Conservation (phyloP, 2,113 vertebrate species). For the Tringa solitaria region DNA sequence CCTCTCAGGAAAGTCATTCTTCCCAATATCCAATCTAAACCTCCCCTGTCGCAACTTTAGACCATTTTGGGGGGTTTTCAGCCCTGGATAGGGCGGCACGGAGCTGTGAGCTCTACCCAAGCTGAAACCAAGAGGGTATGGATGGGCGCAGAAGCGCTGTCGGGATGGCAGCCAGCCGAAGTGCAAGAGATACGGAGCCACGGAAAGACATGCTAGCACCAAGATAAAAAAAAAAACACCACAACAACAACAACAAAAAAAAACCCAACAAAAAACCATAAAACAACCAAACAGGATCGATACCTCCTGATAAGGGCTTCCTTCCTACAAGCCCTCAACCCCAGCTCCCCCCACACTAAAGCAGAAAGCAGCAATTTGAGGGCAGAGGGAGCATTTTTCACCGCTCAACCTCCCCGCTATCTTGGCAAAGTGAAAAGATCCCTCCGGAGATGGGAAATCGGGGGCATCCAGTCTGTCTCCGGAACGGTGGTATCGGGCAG, state of each 20-base stretch:
- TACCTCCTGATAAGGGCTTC: not conserved
- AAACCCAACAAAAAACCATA: no score
- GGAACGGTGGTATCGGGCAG: conserved; percentile 39
- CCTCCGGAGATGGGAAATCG: conserved; percentile 30
- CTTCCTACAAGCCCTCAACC: not conserved
- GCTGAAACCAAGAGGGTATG: not conserved
- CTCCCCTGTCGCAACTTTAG: no score
- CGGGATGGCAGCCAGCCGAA: not conserved
- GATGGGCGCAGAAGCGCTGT: not conserved
- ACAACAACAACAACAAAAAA: no score
- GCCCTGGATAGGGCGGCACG: no score
- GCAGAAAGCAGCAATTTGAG: not conserved
- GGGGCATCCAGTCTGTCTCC: conserved; percentile 35
- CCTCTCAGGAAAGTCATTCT: no score
- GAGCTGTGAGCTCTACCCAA: not conserved
- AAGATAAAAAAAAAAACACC: not conserved
- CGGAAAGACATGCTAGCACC: not conserved
- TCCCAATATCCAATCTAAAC: no score
- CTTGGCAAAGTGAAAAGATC: not conserved
- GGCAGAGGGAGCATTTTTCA: not conserved
- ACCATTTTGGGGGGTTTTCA: not conserved
- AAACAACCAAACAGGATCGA: not conserved
- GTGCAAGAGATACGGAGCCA: not conserved
- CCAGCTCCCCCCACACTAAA: not conserved
- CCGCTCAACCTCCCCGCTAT: not conserved